phyloP scores from a whole-genome alignment of 2,113 vertebrate genomes.

The Butorides virescens region DNA sequence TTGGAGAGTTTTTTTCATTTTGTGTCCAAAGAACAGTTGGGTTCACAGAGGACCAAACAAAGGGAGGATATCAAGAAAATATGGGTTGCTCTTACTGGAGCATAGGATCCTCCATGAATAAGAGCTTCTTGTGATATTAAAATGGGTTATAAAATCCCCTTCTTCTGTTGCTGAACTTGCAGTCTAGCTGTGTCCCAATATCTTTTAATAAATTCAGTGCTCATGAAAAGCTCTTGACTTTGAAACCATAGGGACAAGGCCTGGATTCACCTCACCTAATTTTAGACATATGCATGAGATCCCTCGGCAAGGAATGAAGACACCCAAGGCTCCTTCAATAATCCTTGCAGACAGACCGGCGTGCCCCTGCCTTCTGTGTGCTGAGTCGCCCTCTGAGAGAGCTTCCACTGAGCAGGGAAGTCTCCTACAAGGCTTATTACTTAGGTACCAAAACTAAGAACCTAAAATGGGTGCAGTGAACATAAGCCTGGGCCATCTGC shows the following conservation, averaged over 20 bases:
- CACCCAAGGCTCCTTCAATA: background rate
- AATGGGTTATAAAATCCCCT: background rate
- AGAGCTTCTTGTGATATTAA: background rate
- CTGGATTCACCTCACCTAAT: background rate
- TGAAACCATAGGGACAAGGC: background rate
- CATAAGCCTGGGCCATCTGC: background rate
- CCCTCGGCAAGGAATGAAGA: background rate
- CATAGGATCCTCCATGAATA: background rate
- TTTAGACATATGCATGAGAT: background rate
- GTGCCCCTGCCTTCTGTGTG: background rate
- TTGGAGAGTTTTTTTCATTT: background rate
- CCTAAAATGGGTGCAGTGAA: background rate
- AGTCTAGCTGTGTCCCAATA: background rate
- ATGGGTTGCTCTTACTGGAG: background rate
- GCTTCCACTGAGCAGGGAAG: background rate
- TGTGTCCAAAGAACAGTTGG: constrained; percentile 9
- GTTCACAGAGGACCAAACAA: constrained; percentile 18
- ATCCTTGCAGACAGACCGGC: background rate
- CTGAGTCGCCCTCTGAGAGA: background rate
- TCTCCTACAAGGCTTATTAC: background rate
- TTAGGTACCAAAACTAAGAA: background rate
- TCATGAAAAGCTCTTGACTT: background rate
- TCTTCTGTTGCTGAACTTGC: background rate
- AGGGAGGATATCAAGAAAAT: constrained; percentile 39
- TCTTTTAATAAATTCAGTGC: background rate